Conservation (phyloP, 2,888 invertebrate genomes). For the Melikaiella ostensackeni region DNA sequence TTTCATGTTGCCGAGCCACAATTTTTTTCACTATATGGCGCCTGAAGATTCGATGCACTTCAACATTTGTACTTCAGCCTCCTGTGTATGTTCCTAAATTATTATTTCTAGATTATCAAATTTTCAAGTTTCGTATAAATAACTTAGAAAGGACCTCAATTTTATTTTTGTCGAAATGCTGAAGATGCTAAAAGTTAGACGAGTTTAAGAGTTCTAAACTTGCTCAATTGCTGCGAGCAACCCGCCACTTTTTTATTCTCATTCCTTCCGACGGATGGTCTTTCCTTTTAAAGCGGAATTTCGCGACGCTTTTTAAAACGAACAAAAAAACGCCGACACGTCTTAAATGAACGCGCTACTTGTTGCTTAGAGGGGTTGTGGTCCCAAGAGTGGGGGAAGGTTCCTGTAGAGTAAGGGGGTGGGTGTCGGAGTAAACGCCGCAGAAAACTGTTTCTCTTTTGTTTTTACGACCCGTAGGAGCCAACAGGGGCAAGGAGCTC, state of each 20-base stretch:
- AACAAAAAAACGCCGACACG: slow-evolving; percentile 77
- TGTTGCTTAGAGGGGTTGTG: slow-evolving; percentile 73
- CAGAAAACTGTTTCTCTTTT: slow-evolving; percentile 75
- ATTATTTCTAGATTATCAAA: too few relatives aligned
- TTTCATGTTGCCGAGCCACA: too few relatives aligned
- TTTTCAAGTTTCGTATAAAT: too few relatives aligned
- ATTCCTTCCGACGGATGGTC: slow-evolving; percentile 55
- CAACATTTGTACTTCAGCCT: too few relatives aligned
- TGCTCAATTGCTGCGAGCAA: slow-evolving; percentile 1
- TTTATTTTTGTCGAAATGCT: neutral
- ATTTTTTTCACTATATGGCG: too few relatives aligned
- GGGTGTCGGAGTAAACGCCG: slow-evolving; percentile 53
- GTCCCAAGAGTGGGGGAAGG: slow-evolving; percentile 50
- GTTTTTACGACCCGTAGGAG: slow-evolving; percentile 73
- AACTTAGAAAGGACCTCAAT: too few relatives aligned
- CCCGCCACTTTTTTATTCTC: neutral
- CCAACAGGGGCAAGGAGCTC: slow-evolving; percentile 62
- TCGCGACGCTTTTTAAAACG: slow-evolving; percentile 72
- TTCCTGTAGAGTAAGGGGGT: slow-evolving; percentile 52
- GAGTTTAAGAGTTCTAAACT: neutral
- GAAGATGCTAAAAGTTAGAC: neutral
- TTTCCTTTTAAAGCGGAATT: slow-evolving; percentile 71
- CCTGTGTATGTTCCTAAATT: too few relatives aligned
- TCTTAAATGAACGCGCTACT: slow-evolving; percentile 78
- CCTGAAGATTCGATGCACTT: too few relatives aligned